Evolutionary conservation across 2,797 vertebrate species (phyloP).

Genomic region (Epinephelus coioides): DNA sequence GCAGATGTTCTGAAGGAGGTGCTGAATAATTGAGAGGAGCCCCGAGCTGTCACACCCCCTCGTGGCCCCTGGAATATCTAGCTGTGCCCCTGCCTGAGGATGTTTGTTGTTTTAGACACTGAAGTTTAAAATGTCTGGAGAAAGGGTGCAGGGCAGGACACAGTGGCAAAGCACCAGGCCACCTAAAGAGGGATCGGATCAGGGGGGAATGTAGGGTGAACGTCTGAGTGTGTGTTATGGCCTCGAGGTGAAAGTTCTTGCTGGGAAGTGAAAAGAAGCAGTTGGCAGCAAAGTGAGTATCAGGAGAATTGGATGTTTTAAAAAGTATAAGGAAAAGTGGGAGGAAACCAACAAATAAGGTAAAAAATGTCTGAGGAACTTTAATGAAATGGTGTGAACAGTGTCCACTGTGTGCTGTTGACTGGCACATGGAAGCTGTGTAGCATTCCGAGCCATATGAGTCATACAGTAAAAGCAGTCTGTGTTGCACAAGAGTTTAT

Average conservation of each 20-base stretch:
- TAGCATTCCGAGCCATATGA: background rate
- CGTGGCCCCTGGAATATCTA: background rate
- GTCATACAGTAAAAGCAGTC: background rate
- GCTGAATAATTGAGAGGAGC: background rate
- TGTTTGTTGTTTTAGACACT: conserved; percentile 8
- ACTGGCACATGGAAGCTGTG: background rate
- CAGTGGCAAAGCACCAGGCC: conserved; percentile 9
- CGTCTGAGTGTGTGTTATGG: conserved; percentile 27
- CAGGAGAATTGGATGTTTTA: conserved; percentile 4
- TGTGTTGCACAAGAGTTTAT: background rate
- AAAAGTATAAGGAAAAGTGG: background rate
- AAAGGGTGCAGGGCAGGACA: background rate
- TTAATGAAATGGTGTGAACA: background rate
- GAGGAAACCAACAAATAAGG: background rate
- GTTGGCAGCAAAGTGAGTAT: conserved; percentile 11
- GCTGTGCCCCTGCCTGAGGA: background rate
- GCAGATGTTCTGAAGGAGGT: background rate
- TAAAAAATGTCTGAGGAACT: background rate
- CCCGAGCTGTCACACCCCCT: background rate
- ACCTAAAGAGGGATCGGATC: background rate
- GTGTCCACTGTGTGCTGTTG: conserved; percentile 8
- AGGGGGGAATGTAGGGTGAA: conserved; percentile 23
- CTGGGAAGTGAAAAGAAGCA: conserved; percentile 30
- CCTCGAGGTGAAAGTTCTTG: conserved; percentile 27
- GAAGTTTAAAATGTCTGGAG: conserved; percentile 13